Evolutionary conservation across 1,140 invertebrate genomes (phyloP), one percentile per base, ranked within the genome.

Genomic region (Atopsyche davidsoni): DNA sequence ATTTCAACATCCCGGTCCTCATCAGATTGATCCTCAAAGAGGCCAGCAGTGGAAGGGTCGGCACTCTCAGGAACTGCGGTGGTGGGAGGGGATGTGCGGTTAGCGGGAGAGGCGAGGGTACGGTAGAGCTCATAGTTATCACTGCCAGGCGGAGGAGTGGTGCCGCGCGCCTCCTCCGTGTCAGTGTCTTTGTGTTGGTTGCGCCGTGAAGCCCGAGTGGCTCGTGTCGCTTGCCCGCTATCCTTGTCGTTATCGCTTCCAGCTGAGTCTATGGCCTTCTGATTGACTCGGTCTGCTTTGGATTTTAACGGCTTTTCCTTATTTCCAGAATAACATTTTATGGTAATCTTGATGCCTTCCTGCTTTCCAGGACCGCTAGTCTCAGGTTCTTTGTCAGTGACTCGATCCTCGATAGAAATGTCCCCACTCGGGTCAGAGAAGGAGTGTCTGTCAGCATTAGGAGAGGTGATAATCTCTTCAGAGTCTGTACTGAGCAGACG

Each of bases 401-500:
- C 61, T 2, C 62, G 64, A 38, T 68, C 58, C 57, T 73, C 70
- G 18, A 63, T 64, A 59, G 71, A 66, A 21, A 60, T 67, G 51
- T 72, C 70, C 58, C 71, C 53, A 25, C 32, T 52, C 14, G 46
- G 43, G 28, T 53, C 53, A 1, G 51, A 48, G 41, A 67, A 70
- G 34, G 70, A 72, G 62, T 72, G 66, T 55, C 72, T 63, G 46
- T 75, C 72, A 55, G 72, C 70, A 53, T 66, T 62, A 50, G 72
- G 73, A 34, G 72, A 75, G 51, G 69, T 71, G 42, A 73, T 66
- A 13, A 71, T 64, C 63, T 78, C 78, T 69, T 79, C 78, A 45
- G 76, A 79, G 59, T 79, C 77, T 31, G 77, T 79, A 60, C 78
- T 79, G 39, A 79, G 73, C 62, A 79, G 72, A 55, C 77, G 75